phyloP scores from a whole-genome alignment of 1,140 invertebrate genomes.

The Lasioglossum albipes region DNA sequence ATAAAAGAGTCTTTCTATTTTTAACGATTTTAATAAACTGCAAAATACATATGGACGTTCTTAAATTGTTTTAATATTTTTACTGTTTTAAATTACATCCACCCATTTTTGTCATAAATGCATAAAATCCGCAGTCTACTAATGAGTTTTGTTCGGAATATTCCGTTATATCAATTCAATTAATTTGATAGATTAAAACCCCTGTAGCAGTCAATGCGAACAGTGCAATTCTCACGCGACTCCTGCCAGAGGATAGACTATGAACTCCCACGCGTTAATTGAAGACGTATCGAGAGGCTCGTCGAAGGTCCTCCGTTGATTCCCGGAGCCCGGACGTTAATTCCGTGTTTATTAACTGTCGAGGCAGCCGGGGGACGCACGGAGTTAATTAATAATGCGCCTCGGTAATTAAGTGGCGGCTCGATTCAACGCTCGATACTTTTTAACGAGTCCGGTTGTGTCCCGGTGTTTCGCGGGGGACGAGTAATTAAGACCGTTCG shows the following conservation, averaged over 20 bases:
- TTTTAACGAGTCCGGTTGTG: constrained; percentile 17
- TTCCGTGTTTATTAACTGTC: constrained; percentile 14
- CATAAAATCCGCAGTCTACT: too few species aligned
- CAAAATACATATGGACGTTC: too few species aligned
- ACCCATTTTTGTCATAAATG: too few species aligned
- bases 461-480: neutral
- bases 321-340: neutral
- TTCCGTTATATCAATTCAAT: too few species aligned
- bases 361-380: neutral
- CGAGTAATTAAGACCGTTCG: constrained; percentile 18
- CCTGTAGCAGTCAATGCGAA: too few species aligned
- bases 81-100: too few species aligned
- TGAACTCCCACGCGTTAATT: neutral
- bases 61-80: too few species aligned
- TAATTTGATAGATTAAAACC: too few species aligned
- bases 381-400: constrained; percentile 29
- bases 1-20: too few species aligned
- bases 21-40: too few species aligned
- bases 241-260: neutral
- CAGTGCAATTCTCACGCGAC: too few species aligned
- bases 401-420: constrained; percentile 18
- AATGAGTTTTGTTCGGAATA: too few species aligned
- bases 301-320: neutral
- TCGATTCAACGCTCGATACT: constrained; percentile 6
- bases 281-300: neutral